Conservation (phyloP, 1,140 invertebrate genomes). For the Phymastichus coffea region DNA sequence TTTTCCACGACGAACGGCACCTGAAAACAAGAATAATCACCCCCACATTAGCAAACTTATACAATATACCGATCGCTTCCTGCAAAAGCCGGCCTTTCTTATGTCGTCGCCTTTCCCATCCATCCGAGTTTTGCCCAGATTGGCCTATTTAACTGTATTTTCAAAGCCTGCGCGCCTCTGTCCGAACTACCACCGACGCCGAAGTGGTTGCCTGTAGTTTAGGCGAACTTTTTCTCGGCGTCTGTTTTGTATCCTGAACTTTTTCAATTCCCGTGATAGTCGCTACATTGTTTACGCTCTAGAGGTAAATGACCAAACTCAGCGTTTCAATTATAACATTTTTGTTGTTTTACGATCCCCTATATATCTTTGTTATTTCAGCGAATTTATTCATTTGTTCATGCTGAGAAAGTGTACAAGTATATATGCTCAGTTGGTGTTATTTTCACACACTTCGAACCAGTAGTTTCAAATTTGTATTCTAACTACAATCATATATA, state of each 20-base stretch:
- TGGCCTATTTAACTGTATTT: neutral
- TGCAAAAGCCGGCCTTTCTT: neutral
- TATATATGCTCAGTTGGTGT: too few species aligned
- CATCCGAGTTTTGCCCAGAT: neutral
- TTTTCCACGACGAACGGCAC: slow-evolving; percentile 75
- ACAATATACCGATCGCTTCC: slow-evolving; percentile 8
- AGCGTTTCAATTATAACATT: too few species aligned
- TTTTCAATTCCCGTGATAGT: too few species aligned
- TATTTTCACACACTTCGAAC: too few species aligned
- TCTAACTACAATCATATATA: neutral
- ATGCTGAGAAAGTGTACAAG: too few species aligned
- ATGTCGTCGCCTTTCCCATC: too few species aligned
- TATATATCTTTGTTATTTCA: too few species aligned
- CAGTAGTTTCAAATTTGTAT: too few species aligned
- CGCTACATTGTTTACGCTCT: too few species aligned
- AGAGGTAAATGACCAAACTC: too few species aligned
- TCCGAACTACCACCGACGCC: neutral
- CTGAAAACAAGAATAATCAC: slow-evolving; percentile 42
- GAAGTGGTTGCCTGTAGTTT: neutral
- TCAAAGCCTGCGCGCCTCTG: neutral
- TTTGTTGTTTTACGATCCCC: too few species aligned
- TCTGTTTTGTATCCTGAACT: too few species aligned
- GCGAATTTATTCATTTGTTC: neutral
- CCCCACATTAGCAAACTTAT: neutral
- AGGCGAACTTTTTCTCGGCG: slow-evolving; percentile 7